Percentiles rank a stretch among this genome's conserved stretches.
These are phyloP conservation scores for Microplitis demolitor DNA, from an alignment of 1,140 invertebrate species.

Conservation along the genomic window DNA sequence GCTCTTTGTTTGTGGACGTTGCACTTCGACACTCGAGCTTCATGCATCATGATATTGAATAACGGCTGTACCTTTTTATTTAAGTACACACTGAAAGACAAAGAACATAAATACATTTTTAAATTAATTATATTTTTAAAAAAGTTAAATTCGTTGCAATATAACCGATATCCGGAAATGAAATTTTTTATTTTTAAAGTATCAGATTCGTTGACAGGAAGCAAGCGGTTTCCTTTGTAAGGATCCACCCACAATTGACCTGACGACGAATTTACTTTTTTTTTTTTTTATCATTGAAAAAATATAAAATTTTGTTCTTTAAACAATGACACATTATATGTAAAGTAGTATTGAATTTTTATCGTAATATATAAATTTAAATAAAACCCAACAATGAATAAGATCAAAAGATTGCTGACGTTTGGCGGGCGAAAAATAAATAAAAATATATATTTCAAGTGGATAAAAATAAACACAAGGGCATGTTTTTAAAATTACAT, in stretches of 20 bases:
- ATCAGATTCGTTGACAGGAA: slow-evolving; percentile 8
- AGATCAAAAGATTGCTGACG: too few relatives aligned
- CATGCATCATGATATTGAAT: slow-evolving; percentile 5
- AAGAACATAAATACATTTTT: neutral
- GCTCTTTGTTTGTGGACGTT: slow-evolving; percentile 19
- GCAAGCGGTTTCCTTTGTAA: neutral
- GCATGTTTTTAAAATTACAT: too few relatives aligned
- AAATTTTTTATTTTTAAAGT: neutral
- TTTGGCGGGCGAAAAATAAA: neutral
- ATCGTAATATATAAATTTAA: too few relatives aligned
- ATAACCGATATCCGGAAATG: neutral
- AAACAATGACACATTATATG: too few relatives aligned
- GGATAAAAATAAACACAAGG: too few relatives aligned
- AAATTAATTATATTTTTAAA: neutral
- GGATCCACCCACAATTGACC: neutral
- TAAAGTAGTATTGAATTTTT: too few relatives aligned
- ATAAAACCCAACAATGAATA: too few relatives aligned
- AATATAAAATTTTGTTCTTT: too few relatives aligned
- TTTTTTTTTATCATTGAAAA: too few relatives aligned
- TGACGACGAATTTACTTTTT: neutral
- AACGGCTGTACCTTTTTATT: neutral
- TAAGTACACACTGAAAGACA: too few relatives aligned
- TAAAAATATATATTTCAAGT: neutral
- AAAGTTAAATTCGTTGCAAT: neutral
- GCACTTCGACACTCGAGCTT: slow-evolving; percentile 8